Base-by-base conservation (phyloP, 2,888 invertebrate species). In the Aspidapion aeneum region DNA sequence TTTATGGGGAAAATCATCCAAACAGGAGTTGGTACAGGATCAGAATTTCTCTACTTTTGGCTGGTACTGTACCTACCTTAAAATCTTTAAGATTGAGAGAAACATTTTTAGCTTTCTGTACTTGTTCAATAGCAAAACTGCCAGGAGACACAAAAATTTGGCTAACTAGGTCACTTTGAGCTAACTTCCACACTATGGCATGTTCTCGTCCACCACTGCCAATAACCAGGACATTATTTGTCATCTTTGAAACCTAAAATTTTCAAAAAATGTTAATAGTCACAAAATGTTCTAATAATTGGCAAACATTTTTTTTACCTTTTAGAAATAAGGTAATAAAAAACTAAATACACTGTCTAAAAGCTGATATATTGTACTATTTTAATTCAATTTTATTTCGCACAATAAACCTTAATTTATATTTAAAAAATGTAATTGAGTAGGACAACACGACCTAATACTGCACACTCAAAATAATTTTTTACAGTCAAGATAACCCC, bases 121-220 rank as follows among this genome's bases (percentile, higher is more conserved):
- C 82, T 66, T 84, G 81, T 35, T 83, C 82, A 65, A 96, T 95
- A 18, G 95, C 97, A 72, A 86, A 88, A 81, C 96, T 98, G 35
- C 97, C 98, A 16, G 98, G 98, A 21, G 92, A 85, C 52, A 91
- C 92, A 78, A 83, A 95, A 67, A 98, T 86, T 68, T 84, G 82
- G 57, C 84, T 80, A 20, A 95, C 87, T 75, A 84, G 79, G 16
- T 84, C 76, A 55, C 96, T 96, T 77, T 94, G 90, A 0, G 92
- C 83, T 52, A 98, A 81, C 81, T 96, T 96, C 96, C 96, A 97
- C 72, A 92, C 91, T 73, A 99, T 85, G 2, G 96, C 96, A 82
- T 98, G 97, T 81, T 99, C 98, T 70, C 98, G 87, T 1, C 96
- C 98, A 50, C 98, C 98, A 77, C 89, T 85, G 17, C 98, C 98